These are phyloP conservation scores for Phrynocephalus guinanensis DNA, from an alignment of 2,797 vertebrate species.

Conservation along the genomic window DNA sequence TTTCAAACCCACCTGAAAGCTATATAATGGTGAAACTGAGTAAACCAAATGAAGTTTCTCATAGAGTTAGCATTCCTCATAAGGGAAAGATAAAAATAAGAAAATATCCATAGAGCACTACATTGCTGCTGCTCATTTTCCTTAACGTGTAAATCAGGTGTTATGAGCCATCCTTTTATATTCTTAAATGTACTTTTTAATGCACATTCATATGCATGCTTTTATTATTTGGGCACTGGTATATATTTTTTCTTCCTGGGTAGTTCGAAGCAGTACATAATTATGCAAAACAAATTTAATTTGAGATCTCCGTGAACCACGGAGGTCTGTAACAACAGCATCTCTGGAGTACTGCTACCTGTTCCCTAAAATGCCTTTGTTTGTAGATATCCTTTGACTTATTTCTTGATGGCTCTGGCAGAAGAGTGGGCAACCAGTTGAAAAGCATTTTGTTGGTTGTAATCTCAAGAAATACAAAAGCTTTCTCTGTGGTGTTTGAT, in stretches of 20 bases:
- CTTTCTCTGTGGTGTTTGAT: not conserved
- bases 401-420: not conserved
- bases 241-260: not conserved
- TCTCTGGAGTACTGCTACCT: not conserved
- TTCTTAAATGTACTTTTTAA: conserved; percentile 1
- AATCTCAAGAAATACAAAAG: not conserved
- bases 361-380: not conserved
- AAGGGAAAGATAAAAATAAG: conserved; percentile 3
- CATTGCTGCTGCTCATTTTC: not conserved
- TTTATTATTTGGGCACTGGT: not conserved
- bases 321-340: not conserved
- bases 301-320: not conserved
- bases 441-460: not conserved
- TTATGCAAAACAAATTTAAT: not conserved
- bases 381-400: not conserved
- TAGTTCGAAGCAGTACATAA: not conserved
- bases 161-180: not conserved
- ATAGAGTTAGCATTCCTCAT: not conserved
- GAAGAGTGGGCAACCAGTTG: not conserved
- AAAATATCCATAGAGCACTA: not conserved
- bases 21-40: not conserved
- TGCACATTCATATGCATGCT: not conserved
- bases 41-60: not conserved
- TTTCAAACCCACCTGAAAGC: not conserved
- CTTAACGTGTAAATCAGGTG: not conserved